A percentile compares a stretch with the other conserved stretches of the same genome.
Conservation (phyloP, 2,888 invertebrate genomes). For the Panopea generosa region DNA sequence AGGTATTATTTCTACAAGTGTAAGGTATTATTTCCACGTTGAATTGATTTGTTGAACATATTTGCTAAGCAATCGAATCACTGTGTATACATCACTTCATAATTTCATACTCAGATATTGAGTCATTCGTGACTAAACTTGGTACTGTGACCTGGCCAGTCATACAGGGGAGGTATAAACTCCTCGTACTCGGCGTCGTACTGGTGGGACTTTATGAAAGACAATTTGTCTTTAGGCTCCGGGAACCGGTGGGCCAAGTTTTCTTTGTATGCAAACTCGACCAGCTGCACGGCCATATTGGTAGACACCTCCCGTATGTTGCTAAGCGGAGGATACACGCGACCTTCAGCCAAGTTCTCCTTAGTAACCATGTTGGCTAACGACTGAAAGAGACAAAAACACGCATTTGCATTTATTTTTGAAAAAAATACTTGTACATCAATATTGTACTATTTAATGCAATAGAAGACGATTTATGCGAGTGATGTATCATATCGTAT, state of each 20-base stretch:
- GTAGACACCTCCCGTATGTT: slow-evolving; percentile 94
- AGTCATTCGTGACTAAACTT: too few species aligned
- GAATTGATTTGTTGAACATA: too few species aligned
- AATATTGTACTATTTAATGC: background rate
- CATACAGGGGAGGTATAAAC: slow-evolving; percentile 85
- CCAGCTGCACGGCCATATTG: slow-evolving; percentile 92
- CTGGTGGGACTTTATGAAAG: slow-evolving; percentile 84
- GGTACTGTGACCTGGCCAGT: slow-evolving; percentile 81
- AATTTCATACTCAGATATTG: too few species aligned
- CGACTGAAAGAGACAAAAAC: slow-evolving; percentile 86
- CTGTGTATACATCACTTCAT: too few species aligned
- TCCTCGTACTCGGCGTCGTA: slow-evolving; percentile 85
- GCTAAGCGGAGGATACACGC: slow-evolving; percentile 97
- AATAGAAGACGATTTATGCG: background rate
- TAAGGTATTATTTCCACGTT: too few species aligned
- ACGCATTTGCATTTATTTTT: background rate
- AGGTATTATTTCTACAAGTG: too few species aligned
- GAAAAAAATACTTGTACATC: background rate
- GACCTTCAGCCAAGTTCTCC: slow-evolving; percentile 92
- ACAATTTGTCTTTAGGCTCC: slow-evolving; percentile 87
- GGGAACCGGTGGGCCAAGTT: slow-evolving; percentile 86
- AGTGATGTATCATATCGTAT: too few species aligned
- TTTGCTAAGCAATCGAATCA: too few species aligned
- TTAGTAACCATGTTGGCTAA: slow-evolving; percentile 93
- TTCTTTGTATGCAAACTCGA: slow-evolving; percentile 92